Evolutionary conservation across 1,140 invertebrate genomes (phyloP), one percentile per base, ranked within the genome.

Genomic region (Sinonovacula constricta): DNA sequence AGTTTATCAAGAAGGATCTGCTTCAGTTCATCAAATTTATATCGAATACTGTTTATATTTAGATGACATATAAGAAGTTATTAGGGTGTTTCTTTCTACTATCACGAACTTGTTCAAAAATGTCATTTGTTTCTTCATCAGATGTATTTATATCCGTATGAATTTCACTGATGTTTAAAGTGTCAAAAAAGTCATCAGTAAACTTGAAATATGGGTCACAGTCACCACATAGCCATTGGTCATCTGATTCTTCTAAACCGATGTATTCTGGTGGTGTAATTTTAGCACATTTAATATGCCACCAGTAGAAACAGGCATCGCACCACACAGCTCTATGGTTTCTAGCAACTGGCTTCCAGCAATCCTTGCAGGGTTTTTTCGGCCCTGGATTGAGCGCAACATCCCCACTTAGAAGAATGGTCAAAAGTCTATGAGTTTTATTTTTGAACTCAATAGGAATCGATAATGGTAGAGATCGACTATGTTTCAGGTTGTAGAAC

Each of bases 1-100:
- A 72, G 31, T n/a, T 49, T 63, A 24, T 79, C 24, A 4, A 5
- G 2, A 26, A 79, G 22, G 26, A 79, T 7, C 14, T 79, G 59
- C n/a, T 51, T 30, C 10, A 56, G 34, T 26, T 70, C 59, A 24
- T 31, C n/a, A 49, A 79, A 71, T 39, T 70, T 79, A 15, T 79
- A 31, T 31, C 76, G 39, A 26, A 79, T 15, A 45, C 76, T 79
- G 67, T 79, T 79, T 28, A 79, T 65, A 65, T 79, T 79, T n/a
- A 79, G 26, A 34, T 71, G 51, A 24, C 57, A 12, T 0, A 28
- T 26, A 18, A 71, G 31, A 26, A 79, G n/a, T 79, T 70, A 36
- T 68, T 71, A 18, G 76, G 68, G 57, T 71, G 59, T 30, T n/a
- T 36, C 14, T 68, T 51, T 34, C 56, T 45, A 0, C n/a, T 33